These are phyloP conservation scores for Cirrhinus mrigala DNA, from an alignment of 2,797 vertebrate species.

Conservation along the genomic window DNA sequence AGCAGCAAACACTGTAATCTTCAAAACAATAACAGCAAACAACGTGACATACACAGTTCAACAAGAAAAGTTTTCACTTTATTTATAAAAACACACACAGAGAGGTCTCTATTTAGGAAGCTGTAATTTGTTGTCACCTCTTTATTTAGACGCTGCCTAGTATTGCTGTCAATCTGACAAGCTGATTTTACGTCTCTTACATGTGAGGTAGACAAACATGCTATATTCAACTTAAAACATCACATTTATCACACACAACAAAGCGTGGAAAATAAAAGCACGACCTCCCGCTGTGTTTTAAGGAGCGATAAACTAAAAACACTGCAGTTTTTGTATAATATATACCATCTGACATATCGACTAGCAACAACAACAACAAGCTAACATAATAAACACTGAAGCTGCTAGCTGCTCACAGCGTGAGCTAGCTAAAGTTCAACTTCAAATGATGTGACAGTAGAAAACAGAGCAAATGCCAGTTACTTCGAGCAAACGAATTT, in stretches of 20 bases:
- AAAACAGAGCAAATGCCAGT: constrained; percentile 70
- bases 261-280: neutral
- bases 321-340: neutral
- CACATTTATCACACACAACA: neutral
- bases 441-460: constrained; percentile 30
- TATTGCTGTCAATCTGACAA: neutral
- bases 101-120: neutral
- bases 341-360: constrained; percentile 18
- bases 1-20: neutral
- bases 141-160: neutral
- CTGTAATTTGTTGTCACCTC: neutral
- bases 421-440: constrained; percentile 59
- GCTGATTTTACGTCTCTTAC: neutral
- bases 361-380: constrained; percentile 50
- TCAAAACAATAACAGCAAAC: neutral
- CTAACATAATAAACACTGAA: constrained; percentile 74
- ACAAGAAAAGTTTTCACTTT: neutral
- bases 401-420: constrained; percentile 66
- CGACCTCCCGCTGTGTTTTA: neutral
- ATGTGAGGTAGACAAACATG: neutral
- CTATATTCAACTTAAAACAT: neutral
- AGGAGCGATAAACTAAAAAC: neutral
- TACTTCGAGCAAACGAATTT: neutral
- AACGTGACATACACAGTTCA: too few relatives aligned
- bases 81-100: neutral